These are phyloP conservation scores for Papilio aristodemus DNA, from an alignment of 1,140 invertebrate genomes.

Conservation along the genomic window DNA sequence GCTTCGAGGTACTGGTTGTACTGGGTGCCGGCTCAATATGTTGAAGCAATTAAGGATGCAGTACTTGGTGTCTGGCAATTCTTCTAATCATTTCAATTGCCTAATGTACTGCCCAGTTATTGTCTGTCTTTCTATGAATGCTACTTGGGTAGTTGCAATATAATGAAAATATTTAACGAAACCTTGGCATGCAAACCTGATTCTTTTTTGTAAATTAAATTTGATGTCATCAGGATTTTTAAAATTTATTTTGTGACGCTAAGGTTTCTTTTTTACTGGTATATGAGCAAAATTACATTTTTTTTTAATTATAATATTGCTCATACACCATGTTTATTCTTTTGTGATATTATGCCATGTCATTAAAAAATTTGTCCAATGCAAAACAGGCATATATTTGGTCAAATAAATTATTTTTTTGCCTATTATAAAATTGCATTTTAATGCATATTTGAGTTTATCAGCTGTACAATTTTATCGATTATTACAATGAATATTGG, in stretches of 20 bases:
- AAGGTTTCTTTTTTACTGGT: conserved; percentile 24
- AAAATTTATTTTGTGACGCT: conserved; percentile 20
- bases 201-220: conserved; percentile 37
- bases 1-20: conserved; percentile 96
- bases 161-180: conserved; percentile 52
- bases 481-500: conserved; percentile 39
- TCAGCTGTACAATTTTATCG: conserved; percentile 53
- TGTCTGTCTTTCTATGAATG: conserved; percentile 54
- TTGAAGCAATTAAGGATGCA: conserved; percentile 95
- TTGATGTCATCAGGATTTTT: conserved; percentile 22
- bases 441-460: conserved; percentile 57
- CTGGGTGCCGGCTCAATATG: conserved; percentile 96
- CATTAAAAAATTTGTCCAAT: conserved; percentile 77
- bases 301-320: conserved; percentile 21
- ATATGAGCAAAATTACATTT: conserved; percentile 24
- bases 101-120: conserved; percentile 44
- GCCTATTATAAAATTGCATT: conserved; percentile 66
- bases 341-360: conserved; percentile 76
- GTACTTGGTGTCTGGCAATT: conserved; percentile 94
- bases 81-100: conserved; percentile 80
- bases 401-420: conserved; percentile 70
- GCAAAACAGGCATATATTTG: conserved; percentile 71
- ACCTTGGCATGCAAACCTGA: conserved; percentile 41
- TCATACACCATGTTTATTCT: conserved; percentile 49
- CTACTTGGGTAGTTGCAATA: conserved; percentile 72